These are phyloP conservation scores for Sebastolobus alascanus DNA, from an alignment of 2,797 vertebrate species.

Conservation along the genomic window DNA sequence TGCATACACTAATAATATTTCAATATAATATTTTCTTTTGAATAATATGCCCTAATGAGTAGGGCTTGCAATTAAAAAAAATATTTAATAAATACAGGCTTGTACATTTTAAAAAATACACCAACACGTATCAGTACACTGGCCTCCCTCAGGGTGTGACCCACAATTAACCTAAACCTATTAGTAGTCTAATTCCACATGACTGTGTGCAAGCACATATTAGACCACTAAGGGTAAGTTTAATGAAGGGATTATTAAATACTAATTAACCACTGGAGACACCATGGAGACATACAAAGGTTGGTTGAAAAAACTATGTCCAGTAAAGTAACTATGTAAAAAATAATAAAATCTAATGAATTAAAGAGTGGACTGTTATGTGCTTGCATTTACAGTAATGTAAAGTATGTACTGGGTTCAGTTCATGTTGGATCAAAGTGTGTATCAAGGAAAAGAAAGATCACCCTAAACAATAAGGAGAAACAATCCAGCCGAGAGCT, in stretches of 20 bases:
- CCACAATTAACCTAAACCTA: not conserved
- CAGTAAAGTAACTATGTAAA: not conserved
- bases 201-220: not conserved
- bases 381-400: not conserved
- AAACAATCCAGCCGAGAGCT: not conserved
- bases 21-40: not conserved
- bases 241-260: not conserved
- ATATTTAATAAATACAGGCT: not conserved
- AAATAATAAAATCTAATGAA: not conserved
- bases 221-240: not conserved
- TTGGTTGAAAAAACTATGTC: not conserved
- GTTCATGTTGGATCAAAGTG: not conserved
- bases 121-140: not conserved
- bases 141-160: not conserved
- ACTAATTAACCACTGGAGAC: not conserved
- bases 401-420: not conserved
- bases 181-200: not conserved
- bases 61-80: not conserved
- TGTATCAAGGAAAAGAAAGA: not conserved
- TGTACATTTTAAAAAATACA: not conserved
- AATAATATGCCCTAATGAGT: not conserved
- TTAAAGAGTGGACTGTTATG: not conserved
- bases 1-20: not conserved
- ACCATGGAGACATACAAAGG: no score
- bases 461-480: not conserved